Conservation (phyloP, 2,888 invertebrate genomes). For the Gymnocheta viridis region DNA sequence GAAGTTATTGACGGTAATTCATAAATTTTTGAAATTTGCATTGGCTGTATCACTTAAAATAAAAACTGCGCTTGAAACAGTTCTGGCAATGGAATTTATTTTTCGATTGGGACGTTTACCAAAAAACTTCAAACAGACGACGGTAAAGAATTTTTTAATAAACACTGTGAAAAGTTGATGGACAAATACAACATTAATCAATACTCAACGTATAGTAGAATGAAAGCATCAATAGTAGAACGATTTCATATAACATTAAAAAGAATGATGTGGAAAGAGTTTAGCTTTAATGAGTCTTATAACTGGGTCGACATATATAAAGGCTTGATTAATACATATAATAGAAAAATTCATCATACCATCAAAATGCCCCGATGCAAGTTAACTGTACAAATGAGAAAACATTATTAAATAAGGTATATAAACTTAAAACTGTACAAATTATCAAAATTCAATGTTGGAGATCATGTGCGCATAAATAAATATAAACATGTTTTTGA, state of each 20-base stretch:
- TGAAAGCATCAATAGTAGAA: background rate
- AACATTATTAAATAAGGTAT: background rate
- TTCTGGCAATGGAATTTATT: background rate
- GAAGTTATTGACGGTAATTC: background rate
- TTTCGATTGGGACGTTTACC: background rate
- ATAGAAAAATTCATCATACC: background rate
- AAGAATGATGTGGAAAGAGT: background rate
- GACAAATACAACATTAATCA: background rate
- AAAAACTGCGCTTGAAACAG: background rate
- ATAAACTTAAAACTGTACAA: background rate
- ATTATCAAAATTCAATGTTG: background rate
- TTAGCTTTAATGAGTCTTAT: background rate
- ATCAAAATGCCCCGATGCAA: background rate
- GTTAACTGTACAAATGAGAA: background rate
- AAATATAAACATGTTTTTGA: slow-evolving; percentile 5
- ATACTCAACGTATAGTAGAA: background rate
- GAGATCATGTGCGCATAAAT: background rate
- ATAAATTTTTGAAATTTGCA: background rate
- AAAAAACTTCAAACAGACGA: background rate
- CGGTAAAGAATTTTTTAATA: background rate
- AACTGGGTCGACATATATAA: background rate
- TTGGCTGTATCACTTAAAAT: background rate
- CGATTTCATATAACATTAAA: background rate
- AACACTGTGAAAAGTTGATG: background rate
- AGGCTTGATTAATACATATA: background rate